Percentiles rank a stretch among this genome's conserved stretches.
Evolutionary conservation across 1,140 invertebrate genomes (phyloP).

Genomic region (Ruditapes philippinarum): DNA sequence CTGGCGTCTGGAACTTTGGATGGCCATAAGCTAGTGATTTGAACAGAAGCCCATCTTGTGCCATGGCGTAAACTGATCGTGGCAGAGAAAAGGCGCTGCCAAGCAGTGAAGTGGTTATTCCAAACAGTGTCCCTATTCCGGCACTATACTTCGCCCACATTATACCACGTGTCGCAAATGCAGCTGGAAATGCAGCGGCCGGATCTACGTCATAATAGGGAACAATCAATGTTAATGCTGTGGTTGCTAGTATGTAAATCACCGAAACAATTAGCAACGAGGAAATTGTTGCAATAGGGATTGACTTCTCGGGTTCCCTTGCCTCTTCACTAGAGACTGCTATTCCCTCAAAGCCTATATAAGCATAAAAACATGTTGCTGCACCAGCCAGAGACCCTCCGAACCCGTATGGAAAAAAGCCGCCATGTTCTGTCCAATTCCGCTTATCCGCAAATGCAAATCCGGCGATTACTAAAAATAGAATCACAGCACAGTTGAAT

Average conservation of each 20-base stretch:
- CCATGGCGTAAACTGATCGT: conserved; percentile 96
- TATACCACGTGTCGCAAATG: conserved; percentile 91
- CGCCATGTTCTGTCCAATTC: conserved; percentile 87
- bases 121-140: conserved; percentile 90
- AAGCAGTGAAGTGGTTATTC: conserved; percentile 89
- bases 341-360: conserved; percentile 86
- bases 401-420: conserved; percentile 87
- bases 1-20: conserved; percentile 92
- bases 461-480: conserved; percentile 94
- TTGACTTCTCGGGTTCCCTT: conserved; percentile 94
- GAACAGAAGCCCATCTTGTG: conserved; percentile 95
- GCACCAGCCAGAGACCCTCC: conserved; percentile 85
- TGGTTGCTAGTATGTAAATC: conserved; percentile 95
- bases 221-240: conserved; percentile 96
- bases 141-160: conserved; percentile 92
- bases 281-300: conserved; percentile 94
- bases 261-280: conserved; percentile 93
- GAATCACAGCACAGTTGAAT: conserved; percentile 94
- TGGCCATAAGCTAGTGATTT: conserved; percentile 91
- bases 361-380: conserved; percentile 87
- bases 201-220: conserved; percentile 95
- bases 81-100: conserved; percentile 97
- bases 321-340: conserved; percentile 91
- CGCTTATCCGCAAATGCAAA: conserved; percentile 91
- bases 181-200: conserved; percentile 94